Evolutionary conservation across 1,140 invertebrate genomes (phyloP).

Genomic region (Trissolcus basalis): DNA sequence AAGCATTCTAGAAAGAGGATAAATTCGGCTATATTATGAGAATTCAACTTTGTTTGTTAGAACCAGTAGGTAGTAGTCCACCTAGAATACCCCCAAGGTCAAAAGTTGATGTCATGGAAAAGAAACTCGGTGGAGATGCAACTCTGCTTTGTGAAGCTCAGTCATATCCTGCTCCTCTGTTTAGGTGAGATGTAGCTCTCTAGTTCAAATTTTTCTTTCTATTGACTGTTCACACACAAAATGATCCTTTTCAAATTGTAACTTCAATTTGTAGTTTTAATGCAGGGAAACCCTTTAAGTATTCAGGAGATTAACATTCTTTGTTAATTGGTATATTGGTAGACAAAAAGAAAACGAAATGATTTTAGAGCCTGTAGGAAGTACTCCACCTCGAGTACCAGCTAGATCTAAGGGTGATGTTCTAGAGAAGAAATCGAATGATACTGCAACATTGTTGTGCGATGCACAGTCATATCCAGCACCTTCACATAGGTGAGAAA

Average conservation of each 20-base stretch:
- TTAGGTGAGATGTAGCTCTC: slow-evolving; percentile 77
- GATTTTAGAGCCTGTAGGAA: slow-evolving; percentile 78
- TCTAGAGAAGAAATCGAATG: slow-evolving; percentile 64
- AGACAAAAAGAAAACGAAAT: not conserved
- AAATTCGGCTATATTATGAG: not conserved
- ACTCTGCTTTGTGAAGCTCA: slow-evolving; percentile 81
- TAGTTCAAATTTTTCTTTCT: not conserved
- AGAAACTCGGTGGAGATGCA: slow-evolving; percentile 66
- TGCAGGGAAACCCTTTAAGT: slow-evolving; percentile 18
- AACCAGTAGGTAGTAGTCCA: slow-evolving; percentile 78
- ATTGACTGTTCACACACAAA: not conserved
- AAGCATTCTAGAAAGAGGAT: not conserved
- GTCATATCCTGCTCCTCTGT: slow-evolving; percentile 78
- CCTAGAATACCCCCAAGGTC: slow-evolving; percentile 77
- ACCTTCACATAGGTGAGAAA: slow-evolving; percentile 78
- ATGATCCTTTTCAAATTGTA: not conserved
- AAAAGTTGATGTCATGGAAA: slow-evolving; percentile 72
- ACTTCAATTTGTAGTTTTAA: no score
- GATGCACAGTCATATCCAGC: slow-evolving; percentile 81
- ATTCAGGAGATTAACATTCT: slow-evolving; percentile 13
- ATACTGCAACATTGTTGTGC: slow-evolving; percentile 78
- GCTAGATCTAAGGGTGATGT: slow-evolving; percentile 74
- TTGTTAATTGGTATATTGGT: not conserved
- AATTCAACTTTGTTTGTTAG: slow-evolving; percentile 65
- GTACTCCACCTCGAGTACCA: slow-evolving; percentile 78